Percentiles rank a stretch among this genome's conserved stretches.
Evolutionary conservation across 2,888 invertebrate species (phyloP).

Genomic region (Germaria angustata): DNA sequence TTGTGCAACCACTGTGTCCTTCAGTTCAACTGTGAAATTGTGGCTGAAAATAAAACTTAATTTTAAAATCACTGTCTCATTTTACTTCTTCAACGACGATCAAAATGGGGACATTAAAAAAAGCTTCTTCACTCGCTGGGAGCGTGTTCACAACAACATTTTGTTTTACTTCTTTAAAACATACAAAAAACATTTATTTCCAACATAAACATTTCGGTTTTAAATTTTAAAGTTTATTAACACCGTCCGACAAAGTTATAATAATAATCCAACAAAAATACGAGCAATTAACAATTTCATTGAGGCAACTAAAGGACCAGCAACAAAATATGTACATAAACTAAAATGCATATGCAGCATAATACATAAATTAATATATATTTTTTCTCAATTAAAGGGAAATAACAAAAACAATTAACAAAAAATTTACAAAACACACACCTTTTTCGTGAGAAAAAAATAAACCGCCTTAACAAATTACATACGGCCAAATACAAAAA

Average conservation of each 20-base stretch:
- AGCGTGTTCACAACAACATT: constrained; percentile 43
- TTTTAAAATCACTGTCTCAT: neutral
- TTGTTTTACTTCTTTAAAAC: neutral
- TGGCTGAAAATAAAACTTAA: neutral
- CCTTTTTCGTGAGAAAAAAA: constrained; percentile 49
- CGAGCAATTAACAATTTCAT: constrained; percentile 2
- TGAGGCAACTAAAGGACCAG: constrained; percentile 16
- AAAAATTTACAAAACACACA: constrained; percentile 36
- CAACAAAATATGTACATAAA: neutral
- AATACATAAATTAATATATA: constrained; percentile 25
- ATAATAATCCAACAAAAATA: neutral
- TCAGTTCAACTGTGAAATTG: neutral
- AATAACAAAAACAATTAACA: neutral
- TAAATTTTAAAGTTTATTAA: constrained; percentile 44
- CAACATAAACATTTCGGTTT: neutral
- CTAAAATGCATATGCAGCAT: constrained; percentile 37
- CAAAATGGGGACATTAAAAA: neutral
- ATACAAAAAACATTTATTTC: constrained; percentile 1
- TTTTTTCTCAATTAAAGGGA: constrained; percentile 28
- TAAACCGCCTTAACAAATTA: neutral
- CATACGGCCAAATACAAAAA: constrained; percentile 7
- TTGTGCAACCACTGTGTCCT: constrained; percentile 4
- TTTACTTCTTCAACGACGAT: neutral
- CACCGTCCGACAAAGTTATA: constrained; percentile 5
- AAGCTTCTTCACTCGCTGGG: constrained; percentile 33